Evolutionary conservation across 2,888 invertebrate species (phyloP).

Genomic region (Cotesia congregata): DNA sequence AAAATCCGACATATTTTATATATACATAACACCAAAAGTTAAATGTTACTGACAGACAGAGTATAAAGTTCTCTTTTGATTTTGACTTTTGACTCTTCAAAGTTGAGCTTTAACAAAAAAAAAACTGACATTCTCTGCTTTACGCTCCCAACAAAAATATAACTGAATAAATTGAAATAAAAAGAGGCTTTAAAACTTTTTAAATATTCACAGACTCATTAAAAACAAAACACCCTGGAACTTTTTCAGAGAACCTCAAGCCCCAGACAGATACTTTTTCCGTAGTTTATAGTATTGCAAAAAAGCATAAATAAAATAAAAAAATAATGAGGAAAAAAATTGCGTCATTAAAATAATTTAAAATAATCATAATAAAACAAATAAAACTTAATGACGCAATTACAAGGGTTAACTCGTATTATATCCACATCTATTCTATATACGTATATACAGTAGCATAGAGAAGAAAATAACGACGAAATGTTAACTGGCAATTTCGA

Average conservation of each 20-base stretch:
- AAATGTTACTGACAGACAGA: background rate
- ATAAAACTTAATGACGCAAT: slow-evolving; percentile 17
- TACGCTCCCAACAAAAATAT: background rate
- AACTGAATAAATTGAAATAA: background rate
- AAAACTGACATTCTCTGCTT: background rate
- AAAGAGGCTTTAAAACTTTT: background rate
- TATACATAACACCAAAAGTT: background rate
- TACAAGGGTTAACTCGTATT: slow-evolving; percentile 1
- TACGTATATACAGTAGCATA: background rate
- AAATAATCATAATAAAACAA: slow-evolving; percentile 16
- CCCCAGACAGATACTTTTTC: background rate
- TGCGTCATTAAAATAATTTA: background rate
- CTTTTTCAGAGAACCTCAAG: background rate
- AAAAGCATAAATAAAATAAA: background rate
- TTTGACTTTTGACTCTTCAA: background rate
- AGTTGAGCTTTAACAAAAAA: background rate
- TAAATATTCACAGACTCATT: background rate
- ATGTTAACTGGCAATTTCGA: slow-evolving; percentile 29
- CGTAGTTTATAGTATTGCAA: background rate
- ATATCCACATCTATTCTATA: background rate
- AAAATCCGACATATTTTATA: background rate
- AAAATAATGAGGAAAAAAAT: slow-evolving; percentile 1
- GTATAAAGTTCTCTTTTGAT: background rate
- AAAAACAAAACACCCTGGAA: background rate
- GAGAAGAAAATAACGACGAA: slow-evolving; percentile 13